Percentiles rank a stretch among this genome's conserved stretches.
phyloP scores from a whole-genome alignment of 64 coral and sea anemone genomes.

The Cladopsammia gracilis region DNA sequence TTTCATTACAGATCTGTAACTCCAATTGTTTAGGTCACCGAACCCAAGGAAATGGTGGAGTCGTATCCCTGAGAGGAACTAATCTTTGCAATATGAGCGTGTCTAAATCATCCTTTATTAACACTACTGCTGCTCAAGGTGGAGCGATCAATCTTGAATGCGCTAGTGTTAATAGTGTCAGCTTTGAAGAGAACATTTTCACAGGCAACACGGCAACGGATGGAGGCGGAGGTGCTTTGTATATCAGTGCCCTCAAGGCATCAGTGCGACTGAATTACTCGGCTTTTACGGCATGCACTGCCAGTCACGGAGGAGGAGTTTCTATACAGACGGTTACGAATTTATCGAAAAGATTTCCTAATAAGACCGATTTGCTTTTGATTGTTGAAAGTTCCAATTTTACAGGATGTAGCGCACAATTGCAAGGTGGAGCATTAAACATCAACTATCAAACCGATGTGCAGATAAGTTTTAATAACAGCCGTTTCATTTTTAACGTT shows the following conservation, averaged over 20 bases:
- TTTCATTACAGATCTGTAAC: slow-evolving; percentile 14
- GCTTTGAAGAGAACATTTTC: not conserved
- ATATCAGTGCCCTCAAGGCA: not conserved
- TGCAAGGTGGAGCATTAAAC: not conserved
- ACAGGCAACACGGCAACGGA: not conserved
- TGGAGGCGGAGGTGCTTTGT: not conserved
- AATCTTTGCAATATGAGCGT: not conserved
- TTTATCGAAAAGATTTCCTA: too few species aligned
- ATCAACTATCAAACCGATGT: too few species aligned
- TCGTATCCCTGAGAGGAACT: slow-evolving; percentile 24
- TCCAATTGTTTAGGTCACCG: slow-evolving; percentile 42
- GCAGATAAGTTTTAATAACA: not conserved
- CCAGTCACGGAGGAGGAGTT: not conserved
- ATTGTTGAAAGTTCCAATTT: not conserved
- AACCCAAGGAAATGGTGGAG: not conserved
- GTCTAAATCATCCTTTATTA: slow-evolving; percentile 14
- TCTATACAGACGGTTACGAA: not conserved
- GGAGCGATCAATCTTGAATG: slow-evolving; percentile 17
- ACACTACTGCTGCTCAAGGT: not conserved
- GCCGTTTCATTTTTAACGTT: not conserved
- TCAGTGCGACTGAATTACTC: not conserved
- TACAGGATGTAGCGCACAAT: not conserved
- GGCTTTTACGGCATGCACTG: not conserved
- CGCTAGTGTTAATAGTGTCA: not conserved
- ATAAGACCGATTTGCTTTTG: not conserved